Conservation (phyloP, 1,140 invertebrate species). For the Euschistus heros region DNA sequence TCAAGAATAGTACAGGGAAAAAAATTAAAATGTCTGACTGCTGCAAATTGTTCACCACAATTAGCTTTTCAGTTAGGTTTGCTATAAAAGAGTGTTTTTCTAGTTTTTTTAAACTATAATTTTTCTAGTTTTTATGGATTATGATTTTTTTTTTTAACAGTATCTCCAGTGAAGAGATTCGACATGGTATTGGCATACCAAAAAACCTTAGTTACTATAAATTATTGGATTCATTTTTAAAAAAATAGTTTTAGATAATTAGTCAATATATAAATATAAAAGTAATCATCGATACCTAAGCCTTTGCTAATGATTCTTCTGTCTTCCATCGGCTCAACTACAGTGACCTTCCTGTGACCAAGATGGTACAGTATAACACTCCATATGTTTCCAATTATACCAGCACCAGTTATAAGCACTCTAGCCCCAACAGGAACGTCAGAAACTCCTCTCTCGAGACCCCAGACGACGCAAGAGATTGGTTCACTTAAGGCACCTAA, state of each 20-base stretch:
- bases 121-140: too few relatives aligned
- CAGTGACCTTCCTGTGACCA: slow-evolving; percentile 51
- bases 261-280: too few relatives aligned
- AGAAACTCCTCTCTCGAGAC: slow-evolving; percentile 43
- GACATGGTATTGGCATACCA: too few relatives aligned
- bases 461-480: slow-evolving; percentile 54
- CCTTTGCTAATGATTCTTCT: slow-evolving; percentile 47
- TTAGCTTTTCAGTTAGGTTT: too few relatives aligned
- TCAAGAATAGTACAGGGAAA: too few relatives aligned
- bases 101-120: too few relatives aligned
- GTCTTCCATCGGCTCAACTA: slow-evolving; percentile 48
- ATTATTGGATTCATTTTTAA: neutral
- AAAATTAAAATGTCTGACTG: too few relatives aligned
- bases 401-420: slow-evolving; percentile 54
- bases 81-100: too few relatives aligned
- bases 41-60: too few relatives aligned
- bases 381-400: slow-evolving; percentile 60
- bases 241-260: too few relatives aligned
- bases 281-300: slow-evolving; percentile 26
- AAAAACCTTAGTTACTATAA: neutral
- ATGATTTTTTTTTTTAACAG: too few relatives aligned
- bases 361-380: slow-evolving; percentile 48
- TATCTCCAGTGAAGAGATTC: too few relatives aligned
- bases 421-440: slow-evolving; percentile 46
- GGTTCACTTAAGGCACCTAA: slow-evolving; percentile 50